Percentiles rank a stretch among this genome's conserved stretches.
These are phyloP conservation scores for Leptopilina drosophilae DNA, from an alignment of 2,888 invertebrate species.

Conservation along the genomic window DNA sequence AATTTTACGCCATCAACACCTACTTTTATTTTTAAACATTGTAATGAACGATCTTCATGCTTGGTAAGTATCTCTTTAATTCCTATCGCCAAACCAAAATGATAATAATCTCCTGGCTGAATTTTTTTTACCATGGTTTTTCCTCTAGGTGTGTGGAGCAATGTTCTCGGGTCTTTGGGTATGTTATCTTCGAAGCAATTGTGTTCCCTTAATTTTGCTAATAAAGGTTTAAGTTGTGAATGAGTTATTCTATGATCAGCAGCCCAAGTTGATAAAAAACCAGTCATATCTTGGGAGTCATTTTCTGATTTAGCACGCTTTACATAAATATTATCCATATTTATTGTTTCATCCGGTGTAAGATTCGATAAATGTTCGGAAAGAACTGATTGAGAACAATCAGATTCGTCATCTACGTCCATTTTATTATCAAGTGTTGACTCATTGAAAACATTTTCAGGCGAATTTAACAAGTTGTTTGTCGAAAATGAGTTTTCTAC, in stretches of 20 bases:
- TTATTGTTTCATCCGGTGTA: neutral
- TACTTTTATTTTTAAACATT: neutral
- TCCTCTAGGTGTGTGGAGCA: neutral
- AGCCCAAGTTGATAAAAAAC: neutral
- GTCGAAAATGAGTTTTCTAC: neutral
- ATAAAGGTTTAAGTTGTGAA: neutral
- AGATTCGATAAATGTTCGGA: neutral
- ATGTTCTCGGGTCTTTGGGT: conserved; percentile 11
- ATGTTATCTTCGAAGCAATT: neutral
- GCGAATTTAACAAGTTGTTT: no score
- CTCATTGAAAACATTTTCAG: no score
- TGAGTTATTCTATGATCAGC: neutral
- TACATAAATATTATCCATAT: neutral
- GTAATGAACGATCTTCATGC: neutral
- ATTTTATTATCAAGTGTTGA: no score
- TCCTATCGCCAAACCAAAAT: neutral
- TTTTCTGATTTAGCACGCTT: neutral
- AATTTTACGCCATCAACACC: neutral
- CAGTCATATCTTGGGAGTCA: neutral
- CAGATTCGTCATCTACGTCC: no score
- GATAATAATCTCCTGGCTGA: neutral
- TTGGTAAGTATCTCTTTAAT: neutral
- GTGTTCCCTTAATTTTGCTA: neutral
- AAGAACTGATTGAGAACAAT: neutral
- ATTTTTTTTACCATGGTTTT: neutral